phyloP scores from a whole-genome alignment of 2,113 vertebrate species.

The Antechinus flavipes region DNA sequence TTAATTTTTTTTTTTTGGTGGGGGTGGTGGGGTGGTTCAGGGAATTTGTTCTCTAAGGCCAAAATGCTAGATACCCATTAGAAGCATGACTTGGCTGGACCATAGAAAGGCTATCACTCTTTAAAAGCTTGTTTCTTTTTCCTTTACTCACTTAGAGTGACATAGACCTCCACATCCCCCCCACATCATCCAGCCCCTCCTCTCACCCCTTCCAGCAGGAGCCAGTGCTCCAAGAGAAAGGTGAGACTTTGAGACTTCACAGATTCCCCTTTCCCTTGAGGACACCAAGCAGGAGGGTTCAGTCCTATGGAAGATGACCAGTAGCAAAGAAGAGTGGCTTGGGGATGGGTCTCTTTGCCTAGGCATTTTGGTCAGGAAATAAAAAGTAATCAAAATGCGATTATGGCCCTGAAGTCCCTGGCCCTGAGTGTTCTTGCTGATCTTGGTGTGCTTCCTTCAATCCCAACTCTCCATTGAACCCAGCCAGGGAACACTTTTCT shows the following conservation, averaged over 20 bases:
- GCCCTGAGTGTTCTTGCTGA: constrained; percentile 61
- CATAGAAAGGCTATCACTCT: background rate
- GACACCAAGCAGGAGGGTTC: background rate
- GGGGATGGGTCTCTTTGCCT: background rate
- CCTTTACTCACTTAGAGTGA: background rate
- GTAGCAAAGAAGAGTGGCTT: background rate
- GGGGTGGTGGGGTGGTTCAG: background rate
- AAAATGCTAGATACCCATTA: background rate
- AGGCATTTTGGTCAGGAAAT: constrained; percentile 31
- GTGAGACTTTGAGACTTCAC: constrained; percentile 29
- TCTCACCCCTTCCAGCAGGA: background rate
- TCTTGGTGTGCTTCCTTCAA: constrained; percentile 37
- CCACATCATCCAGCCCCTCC: background rate
- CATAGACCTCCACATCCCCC: background rate
- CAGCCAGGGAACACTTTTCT: constrained; percentile 12
- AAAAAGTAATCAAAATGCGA: constrained; percentile 33
- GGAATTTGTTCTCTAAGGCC: background rate
- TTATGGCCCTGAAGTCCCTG: constrained; percentile 38
- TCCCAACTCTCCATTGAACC: constrained; percentile 26
- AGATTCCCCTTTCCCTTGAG: background rate
- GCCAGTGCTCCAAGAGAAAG: constrained; percentile 9
- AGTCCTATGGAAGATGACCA: background rate
- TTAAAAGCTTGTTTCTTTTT: background rate
- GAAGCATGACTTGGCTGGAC: background rate
- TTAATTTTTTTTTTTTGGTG: background rate